Conservation (phyloP, 2,113 vertebrate genomes). For the Lophochroa leadbeateri region DNA sequence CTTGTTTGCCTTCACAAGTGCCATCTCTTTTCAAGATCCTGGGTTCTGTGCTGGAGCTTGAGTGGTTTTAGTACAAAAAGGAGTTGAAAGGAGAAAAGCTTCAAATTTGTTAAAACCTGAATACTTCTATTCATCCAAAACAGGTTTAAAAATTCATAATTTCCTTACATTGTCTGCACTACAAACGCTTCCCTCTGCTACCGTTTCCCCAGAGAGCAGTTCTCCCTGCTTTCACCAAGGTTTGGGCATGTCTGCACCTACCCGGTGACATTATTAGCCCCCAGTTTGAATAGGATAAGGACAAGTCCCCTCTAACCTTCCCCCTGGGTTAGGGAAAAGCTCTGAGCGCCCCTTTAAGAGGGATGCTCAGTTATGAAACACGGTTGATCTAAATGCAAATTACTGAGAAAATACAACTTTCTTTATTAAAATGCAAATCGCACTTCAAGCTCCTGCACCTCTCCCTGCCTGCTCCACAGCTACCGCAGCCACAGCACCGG, state of each 20-base stretch:
- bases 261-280: not conserved
- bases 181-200: not conserved
- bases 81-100: not conserved
- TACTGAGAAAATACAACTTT: conserved; percentile 59
- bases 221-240: not conserved
- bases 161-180: not conserved
- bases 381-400: conserved; percentile 76
- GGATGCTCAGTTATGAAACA: conserved; percentile 2
- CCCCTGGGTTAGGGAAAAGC: not conserved
- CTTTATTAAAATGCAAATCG: conserved; percentile 79
- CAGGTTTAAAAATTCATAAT: not conserved
- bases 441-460: not conserved
- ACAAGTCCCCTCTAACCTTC: not conserved
- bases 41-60: not conserved
- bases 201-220: not conserved
- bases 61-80: not conserved
- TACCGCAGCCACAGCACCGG: not conserved
- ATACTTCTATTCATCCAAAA: not conserved
- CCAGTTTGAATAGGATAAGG: not conserved
- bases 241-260: not conserved
- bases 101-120: not conserved
- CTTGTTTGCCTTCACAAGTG: not conserved
- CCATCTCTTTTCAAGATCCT: not conserved
- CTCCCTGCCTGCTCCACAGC: not conserved
- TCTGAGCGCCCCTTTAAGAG: not conserved